These are phyloP conservation scores for Potamarius usumacintae DNA, from an alignment of 2,113 vertebrate genomes.

Conservation along the genomic window DNA sequence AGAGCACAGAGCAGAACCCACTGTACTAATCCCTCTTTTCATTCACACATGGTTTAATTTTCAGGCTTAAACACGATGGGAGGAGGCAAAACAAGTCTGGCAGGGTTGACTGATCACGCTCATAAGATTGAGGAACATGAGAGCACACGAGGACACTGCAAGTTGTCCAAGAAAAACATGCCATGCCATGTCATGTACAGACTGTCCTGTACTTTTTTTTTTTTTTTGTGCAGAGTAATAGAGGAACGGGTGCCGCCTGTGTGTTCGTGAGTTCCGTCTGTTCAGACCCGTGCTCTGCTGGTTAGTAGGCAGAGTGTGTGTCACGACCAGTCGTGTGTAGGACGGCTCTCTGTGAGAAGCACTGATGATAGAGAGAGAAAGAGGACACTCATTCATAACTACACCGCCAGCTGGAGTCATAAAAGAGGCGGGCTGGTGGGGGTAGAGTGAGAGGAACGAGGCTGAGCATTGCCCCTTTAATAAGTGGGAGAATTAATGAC, in stretches of 20 bases:
- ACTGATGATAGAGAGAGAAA: conserved; percentile 8
- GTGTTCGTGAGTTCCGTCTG: conserved; percentile 26
- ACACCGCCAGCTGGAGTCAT: conserved; percentile 10
- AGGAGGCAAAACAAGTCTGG: background rate
- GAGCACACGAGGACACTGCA: background rate
- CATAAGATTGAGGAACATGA: background rate
- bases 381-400: conserved; percentile 37
- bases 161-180: background rate
- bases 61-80: background rate
- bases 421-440: background rate
- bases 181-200: background rate
- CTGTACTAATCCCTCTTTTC: conserved; percentile 26
- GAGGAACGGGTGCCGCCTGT: background rate
- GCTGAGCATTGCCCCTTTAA: conserved; percentile 24
- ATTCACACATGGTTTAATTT: conserved; percentile 26
- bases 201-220: background rate
- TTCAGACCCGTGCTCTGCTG: conserved; percentile 28
- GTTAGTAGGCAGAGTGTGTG: conserved; percentile 49
- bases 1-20: background rate
- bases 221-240: background rate
- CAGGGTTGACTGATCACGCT: conserved; percentile 5
- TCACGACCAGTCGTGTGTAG: conserved; percentile 49
- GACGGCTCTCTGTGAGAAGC: conserved; percentile 39
- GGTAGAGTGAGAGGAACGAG: conserved; percentile 12
- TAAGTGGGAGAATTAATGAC: conserved; percentile 49